Evolutionary conservation across 2,797 vertebrate genomes (phyloP), one percentile per base, ranked within the genome.

Genomic region (Neostethus bicornis): DNA sequence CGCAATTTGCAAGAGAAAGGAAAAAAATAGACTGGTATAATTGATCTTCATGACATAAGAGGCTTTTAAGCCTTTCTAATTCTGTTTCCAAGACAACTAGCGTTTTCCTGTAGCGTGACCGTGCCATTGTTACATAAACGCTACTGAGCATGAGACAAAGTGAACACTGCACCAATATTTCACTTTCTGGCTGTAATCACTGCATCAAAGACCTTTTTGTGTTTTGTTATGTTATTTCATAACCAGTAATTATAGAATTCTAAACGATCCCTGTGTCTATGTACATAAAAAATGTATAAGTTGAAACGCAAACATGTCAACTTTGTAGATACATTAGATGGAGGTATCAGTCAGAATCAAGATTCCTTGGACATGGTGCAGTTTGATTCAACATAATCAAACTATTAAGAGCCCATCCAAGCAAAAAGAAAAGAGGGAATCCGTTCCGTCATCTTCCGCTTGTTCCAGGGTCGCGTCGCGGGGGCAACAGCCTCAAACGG

Each of bases 311-410:
- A 53, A 13, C 28, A n/a, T 7, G 42, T 35, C 3, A 47, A 25
- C 21, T 55, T 7, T 20, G 26, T 48, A 28, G 52, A 62, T 32
- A 28, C 42, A 28, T 48, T 47, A 66, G 55, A 55, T 14, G 39
- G 35, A 45, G 26, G 51, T 45, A 48, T 70, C 17, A 42, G 25
- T 59, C 19, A 55, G 61, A 58, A 24, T 48, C 54, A 38, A 21
- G n/a, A 6, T 35, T 37, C 38, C 39, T 26, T 42, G 61, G 39
- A 35, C 17, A 17, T 17, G 25, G 52, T 61, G 53, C 41, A 47
- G 56, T 64, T 55, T 63, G 68, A 43, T 59, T 55, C 20, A 43
- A 71, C 66, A 47, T 73, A 57, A 46, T 57, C 25, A 38, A 66
- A 73, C 25, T 24, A 37, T 62, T 75, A 53, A 60, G 67, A 2